Conservation (phyloP, 2,888 invertebrate genomes). For the Limnephilus rhombicus region DNA sequence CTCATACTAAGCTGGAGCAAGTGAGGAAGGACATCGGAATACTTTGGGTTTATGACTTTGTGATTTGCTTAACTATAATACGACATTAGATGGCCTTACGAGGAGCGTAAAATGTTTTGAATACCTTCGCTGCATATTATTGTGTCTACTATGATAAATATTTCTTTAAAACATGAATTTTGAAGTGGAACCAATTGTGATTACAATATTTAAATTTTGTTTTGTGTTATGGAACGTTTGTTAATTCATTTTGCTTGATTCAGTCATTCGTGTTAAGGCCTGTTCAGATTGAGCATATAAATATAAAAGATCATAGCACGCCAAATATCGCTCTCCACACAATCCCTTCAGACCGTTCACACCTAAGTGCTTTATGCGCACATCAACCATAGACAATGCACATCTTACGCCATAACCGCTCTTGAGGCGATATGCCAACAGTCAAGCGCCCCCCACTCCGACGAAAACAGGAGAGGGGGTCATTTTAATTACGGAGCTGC, state of each 20-base stretch:
- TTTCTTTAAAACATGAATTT: conserved; percentile 45
- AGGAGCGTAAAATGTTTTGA: conserved; percentile 35
- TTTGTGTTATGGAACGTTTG: background rate
- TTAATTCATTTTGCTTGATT: background rate
- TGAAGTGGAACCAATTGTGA: background rate
- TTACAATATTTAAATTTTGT: conserved; percentile 7
- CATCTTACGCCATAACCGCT: too few species aligned
- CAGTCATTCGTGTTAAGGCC: background rate
- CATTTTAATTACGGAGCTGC: too few species aligned
- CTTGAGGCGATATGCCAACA: too few species aligned
- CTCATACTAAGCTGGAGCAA: background rate
- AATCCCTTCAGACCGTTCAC: too few species aligned
- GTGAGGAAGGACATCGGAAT: conserved; percentile 27
- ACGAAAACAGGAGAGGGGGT: too few species aligned
- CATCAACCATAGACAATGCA: too few species aligned
- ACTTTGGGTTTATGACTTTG: conserved; percentile 37
- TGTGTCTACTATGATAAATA: conserved; percentile 37
- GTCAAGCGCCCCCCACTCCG: too few species aligned
- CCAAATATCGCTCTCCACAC: too few species aligned
- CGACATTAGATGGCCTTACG: conserved; percentile 47
- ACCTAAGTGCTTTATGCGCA: too few species aligned
- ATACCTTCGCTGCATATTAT: conserved; percentile 38
- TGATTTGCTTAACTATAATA: conserved; percentile 10
- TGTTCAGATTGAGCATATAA: too few species aligned
- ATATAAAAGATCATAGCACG: too few species aligned